Evolutionary conservation across 2,888 invertebrate species (phyloP).

Genomic region (Spodoptera littoralis): DNA sequence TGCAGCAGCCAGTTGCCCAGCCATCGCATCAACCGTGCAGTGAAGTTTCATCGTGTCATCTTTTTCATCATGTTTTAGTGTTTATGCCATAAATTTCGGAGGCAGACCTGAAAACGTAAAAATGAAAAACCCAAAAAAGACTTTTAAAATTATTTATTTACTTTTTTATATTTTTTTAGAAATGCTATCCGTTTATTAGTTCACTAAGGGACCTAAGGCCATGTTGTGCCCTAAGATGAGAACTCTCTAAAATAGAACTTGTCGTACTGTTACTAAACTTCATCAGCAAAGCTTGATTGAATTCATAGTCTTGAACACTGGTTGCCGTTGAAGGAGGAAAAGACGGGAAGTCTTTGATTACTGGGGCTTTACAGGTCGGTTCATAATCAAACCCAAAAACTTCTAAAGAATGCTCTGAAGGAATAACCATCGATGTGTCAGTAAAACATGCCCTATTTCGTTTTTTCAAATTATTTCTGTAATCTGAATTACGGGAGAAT

Average conservation of each 20-base stretch:
- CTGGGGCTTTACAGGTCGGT: neutral
- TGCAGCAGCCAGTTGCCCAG: no score
- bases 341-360: slow-evolving; percentile 8
- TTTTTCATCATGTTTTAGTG: no score
- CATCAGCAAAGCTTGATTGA: neutral
- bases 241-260: neutral
- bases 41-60: no score
- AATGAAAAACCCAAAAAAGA: no score
- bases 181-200: neutral
- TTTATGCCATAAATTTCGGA: no score
- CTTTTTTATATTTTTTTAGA: no score
- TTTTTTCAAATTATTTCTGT: neutral
- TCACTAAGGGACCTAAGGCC: neutral
- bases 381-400: slow-evolving; percentile 67
- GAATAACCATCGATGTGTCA: neutral
- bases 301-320: slow-evolving; percentile 18
- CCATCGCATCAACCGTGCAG: no score
- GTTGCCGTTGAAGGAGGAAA: slow-evolving; percentile 45
- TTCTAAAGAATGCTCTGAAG: slow-evolving; percentile 65
- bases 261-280: neutral
- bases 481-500: neutral
- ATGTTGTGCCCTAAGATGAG: neutral
- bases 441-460: neutral
- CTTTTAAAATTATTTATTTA: no score
- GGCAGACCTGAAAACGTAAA: no score